Evolutionary conservation across 2,113 vertebrate species (phyloP).

Genomic region (Callorhinus ursinus): DNA sequence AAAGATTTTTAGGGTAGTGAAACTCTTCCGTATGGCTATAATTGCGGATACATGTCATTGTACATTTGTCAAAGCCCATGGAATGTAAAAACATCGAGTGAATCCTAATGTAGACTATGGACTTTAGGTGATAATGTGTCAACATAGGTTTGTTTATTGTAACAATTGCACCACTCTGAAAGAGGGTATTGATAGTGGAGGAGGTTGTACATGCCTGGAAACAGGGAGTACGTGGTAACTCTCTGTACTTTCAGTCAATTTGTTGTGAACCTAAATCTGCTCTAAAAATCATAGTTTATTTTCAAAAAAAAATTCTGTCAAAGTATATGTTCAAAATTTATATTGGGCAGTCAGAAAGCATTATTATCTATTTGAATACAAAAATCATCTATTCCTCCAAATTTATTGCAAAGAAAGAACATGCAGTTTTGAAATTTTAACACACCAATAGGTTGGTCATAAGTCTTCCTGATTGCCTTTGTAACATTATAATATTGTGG

Average conservation of each 20-base stretch:
- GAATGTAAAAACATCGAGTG: not conserved
- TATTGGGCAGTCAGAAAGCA: not conserved
- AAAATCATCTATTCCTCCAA: not conserved
- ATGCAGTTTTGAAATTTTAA: not conserved
- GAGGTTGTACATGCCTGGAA: not conserved
- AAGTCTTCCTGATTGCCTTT: not conserved
- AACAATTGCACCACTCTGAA: too few relatives aligned
- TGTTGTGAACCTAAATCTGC: not conserved
- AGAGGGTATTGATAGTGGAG: not conserved
- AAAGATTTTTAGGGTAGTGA: not conserved
- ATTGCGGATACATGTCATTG: not conserved
- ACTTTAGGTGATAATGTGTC: not conserved
- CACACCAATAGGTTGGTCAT: not conserved
- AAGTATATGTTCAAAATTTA: not conserved
- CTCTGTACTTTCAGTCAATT: not conserved
- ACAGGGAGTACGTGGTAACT: not conserved
- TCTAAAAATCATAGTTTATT: not conserved
- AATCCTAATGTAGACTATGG: not conserved
- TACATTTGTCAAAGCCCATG: not conserved
- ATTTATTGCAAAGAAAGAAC: not conserved
- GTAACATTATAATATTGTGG: not conserved
- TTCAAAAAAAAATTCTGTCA: not conserved
- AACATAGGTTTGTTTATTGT: not conserved
- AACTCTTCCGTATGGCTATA: not conserved
- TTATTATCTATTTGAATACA: not conserved